Evolutionary conservation across 2,797 vertebrate genomes (phyloP), one percentile per base, ranked within the genome.

Genomic region (Silurus lanzhouensis): DNA sequence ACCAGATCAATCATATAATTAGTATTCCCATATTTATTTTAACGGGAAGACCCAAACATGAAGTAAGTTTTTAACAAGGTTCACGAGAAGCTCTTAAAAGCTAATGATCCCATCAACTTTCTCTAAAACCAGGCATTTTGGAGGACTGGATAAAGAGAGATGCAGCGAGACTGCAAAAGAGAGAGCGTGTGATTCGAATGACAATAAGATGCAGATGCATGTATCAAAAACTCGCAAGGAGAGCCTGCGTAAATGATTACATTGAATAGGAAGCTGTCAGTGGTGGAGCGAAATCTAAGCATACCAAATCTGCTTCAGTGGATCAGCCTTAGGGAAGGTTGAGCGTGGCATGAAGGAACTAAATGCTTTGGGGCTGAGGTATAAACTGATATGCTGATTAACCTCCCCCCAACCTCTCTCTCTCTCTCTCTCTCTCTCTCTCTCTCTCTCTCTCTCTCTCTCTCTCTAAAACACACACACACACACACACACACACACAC

Each of bases 121-220:
- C 66, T 44, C 66, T 58, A 71, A 82, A 82, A 70, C 19, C 66
- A 60, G 66, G 31, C 81, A 71, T 55, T 58, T 82, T 70, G n/a
- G 74, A 55, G 61, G 63, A 25, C 81, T 71, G 67, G 57, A 82
- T 31, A 38, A 22, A 57, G 60, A 14, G 52, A 68, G 64, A 60
- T 5, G 20, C 81, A 58, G 66, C 3, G 14, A 70, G 66, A 82
- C 81, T 86, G 70, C 67, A 84, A 85, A 81, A 52, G 46, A 88
- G 38, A 82, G 77, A 25, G 17, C 81, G 22, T 80, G 80, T 89
- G 83, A 74, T 64, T 15, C 71, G 88, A 87, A 87, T 88, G 83
- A 84, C 84, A 90, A 90, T 84, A 72, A 81, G 85, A 84, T 88
- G 88, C 85, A 87, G 83, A 88, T 84, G 67, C 81, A 81, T 44